phyloP scores from a whole-genome alignment of 2,888 invertebrate genomes.

The Sarcophaga variegata region DNA sequence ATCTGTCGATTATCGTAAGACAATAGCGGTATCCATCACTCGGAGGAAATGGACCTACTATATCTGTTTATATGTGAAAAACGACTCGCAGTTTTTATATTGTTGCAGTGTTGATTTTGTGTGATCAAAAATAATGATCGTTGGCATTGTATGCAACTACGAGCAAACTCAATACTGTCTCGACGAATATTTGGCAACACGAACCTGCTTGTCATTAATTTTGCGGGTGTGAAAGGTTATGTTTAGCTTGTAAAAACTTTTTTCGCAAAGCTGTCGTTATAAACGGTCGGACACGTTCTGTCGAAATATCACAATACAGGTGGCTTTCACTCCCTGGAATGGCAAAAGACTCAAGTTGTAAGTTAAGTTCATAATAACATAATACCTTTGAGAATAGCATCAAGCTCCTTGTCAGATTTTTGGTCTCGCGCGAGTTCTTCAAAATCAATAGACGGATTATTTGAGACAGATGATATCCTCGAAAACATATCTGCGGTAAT shows the following conservation, averaged over 20 bases:
- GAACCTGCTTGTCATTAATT: conserved; percentile 61
- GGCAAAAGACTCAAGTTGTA: conserved; percentile 27
- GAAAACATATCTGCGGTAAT: conserved; percentile 26
- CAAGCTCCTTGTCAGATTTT: background rate
- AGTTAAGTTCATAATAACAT: background rate
- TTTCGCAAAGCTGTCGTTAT: too few species aligned
- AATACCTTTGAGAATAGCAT: background rate
- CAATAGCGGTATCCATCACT: conserved; percentile 39
- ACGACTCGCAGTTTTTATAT: conserved; percentile 13
- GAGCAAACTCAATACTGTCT: conserved; percentile 17
- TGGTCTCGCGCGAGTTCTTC: conserved; percentile 10
- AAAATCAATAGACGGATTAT: background rate
- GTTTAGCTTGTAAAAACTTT: conserved; percentile 10
- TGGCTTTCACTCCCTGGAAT: conserved; percentile 12
- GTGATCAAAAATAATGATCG: background rate
- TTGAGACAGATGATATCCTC: background rate
- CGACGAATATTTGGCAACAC: conserved; percentile 62
- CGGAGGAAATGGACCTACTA: conserved; percentile 38
- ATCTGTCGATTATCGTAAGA: conserved; percentile 56
- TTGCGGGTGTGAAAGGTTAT: background rate
- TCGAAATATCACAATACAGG: conserved; percentile 29
- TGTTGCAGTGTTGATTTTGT: conserved; percentile 1
- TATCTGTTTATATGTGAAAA: conserved; percentile 45
- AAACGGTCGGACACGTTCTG: conserved; percentile 5
- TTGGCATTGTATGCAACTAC: conserved; percentile 36